Evolutionary conservation across 2,888 invertebrate species (phyloP).

Genomic region (Euzetes globulus): DNA sequence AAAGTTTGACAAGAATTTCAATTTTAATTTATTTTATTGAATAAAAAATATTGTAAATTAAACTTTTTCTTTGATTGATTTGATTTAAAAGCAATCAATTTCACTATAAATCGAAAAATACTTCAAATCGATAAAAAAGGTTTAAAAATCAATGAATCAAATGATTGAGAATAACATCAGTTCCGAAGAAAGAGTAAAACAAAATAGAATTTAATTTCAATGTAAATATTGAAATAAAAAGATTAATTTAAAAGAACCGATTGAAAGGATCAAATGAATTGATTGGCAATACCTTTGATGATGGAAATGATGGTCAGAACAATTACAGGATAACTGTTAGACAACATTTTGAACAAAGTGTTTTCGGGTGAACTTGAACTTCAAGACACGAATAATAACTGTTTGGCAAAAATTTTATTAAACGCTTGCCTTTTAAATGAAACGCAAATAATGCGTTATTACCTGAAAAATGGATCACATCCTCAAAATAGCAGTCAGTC

Average conservation of each 20-base stretch:
- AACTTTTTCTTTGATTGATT: too few species aligned
- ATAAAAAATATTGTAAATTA: too few species aligned
- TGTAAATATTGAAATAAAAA: neutral
- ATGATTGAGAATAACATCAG: too few species aligned
- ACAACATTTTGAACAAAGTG: neutral
- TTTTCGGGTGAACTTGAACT: neutral
- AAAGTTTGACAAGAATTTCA: neutral
- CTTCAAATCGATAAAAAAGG: too few species aligned
- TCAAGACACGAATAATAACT: neutral
- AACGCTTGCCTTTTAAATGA: slow-evolving; percentile 12
- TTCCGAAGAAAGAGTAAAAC: too few species aligned
- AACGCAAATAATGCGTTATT: neutral
- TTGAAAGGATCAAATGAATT: neutral
- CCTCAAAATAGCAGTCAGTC: neutral
- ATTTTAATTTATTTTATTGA: neutral
- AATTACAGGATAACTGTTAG: neutral
- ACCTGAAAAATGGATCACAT: slow-evolving; percentile 11
- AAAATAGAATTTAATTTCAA: too few species aligned
- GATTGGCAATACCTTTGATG: neutral
- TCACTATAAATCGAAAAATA: too few species aligned
- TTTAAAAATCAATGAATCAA: too few species aligned
- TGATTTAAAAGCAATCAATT: too few species aligned
- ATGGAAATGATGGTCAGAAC: neutral
- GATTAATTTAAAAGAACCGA: neutral
- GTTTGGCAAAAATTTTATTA: slow-evolving; percentile 2